Base-by-base conservation (phyloP, 2,797 vertebrate species). In the Pseudochaenichthys georgianus region DNA sequence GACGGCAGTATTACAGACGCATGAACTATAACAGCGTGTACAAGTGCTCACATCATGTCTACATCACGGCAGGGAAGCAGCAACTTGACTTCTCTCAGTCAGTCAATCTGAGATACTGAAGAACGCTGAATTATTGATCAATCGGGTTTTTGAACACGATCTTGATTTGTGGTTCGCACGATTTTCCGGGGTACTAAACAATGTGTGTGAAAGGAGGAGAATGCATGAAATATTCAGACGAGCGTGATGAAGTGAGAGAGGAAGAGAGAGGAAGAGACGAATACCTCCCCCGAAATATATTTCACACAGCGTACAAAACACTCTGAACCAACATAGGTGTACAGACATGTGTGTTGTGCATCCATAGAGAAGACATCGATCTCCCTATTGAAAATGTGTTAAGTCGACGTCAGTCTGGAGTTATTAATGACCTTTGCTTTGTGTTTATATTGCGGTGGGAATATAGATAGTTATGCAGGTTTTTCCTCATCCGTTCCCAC, bases 161-260 rank as follows among this genome's bases (percentile, higher is more conserved):
- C 70, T 81, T 63, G 51, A 78, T 77, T 81, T 85, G 62, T 68
- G 84, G 85, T 87, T 84, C 76, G 70, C 50, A 62, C 52, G 75
- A 79, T 82, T 88, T 89, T 38, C 8, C 73, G 58, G 53, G 67
- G 66, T 75, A 81, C 80, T 84, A 83, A 90, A 90, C 88, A 88
- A 79, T 65, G 67, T 71, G 70, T 79, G 82, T 80, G 57, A 81
- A 70, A 82, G 50, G 17, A 50, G 74, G 11, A 51, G 13, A 23
- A 38, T 3, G 28, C 70, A 83, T 90, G 55, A 89, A 90, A 91
- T 81, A 90, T 92, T 90, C 63, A 88, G 64, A 76, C 63, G 57
- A 63, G 31, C 60, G 76, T 75, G 76, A 87, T 83, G 64, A 80
- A 87, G 77, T 67, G 78, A 15, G 61, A 50, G 38, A 74, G 75